These are phyloP conservation scores for Galleria mellonella DNA, from an alignment of 1,140 invertebrate species.

Conservation along the genomic window DNA sequence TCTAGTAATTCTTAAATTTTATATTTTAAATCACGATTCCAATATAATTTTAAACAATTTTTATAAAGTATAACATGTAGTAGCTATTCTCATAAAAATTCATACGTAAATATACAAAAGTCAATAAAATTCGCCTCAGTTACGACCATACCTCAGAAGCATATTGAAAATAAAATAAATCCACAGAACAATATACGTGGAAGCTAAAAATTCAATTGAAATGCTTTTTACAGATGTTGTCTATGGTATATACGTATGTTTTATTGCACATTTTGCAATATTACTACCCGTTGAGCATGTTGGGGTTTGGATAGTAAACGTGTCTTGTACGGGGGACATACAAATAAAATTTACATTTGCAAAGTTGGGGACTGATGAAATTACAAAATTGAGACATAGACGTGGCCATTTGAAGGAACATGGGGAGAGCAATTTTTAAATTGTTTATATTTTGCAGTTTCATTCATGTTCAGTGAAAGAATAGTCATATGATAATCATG, in stretches of 20 bases:
- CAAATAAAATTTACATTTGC: slow-evolving; percentile 26
- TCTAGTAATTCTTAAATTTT: no score
- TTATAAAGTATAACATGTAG: no score
- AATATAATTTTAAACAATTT: no score
- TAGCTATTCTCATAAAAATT: neutral
- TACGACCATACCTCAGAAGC: no score
- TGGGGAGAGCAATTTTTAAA: neutral
- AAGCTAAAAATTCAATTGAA: slow-evolving; percentile 48
- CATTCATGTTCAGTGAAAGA: neutral
- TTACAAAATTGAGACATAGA: slow-evolving; percentile 1
- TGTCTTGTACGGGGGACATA: slow-evolving; percentile 11
- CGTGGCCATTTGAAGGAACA: neutral
- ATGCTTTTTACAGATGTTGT: slow-evolving; percentile 23
- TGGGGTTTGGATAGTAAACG: slow-evolving; percentile 26
- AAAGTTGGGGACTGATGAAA: slow-evolving; percentile 2
- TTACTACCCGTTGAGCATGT: slow-evolving; percentile 11
- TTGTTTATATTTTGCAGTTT: neutral
- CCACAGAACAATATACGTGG: slow-evolving; percentile 13
- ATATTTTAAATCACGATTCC: no score
- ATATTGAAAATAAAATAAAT: slow-evolving; percentile 22
- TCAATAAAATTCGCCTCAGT: no score
- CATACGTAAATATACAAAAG: neutral
- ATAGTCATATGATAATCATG: no score
- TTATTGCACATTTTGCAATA: slow-evolving; percentile 38
- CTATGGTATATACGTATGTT: slow-evolving; percentile 15